phyloP scores from a whole-genome alignment of 2,888 invertebrate species.

The Drosophila picticornis region DNA sequence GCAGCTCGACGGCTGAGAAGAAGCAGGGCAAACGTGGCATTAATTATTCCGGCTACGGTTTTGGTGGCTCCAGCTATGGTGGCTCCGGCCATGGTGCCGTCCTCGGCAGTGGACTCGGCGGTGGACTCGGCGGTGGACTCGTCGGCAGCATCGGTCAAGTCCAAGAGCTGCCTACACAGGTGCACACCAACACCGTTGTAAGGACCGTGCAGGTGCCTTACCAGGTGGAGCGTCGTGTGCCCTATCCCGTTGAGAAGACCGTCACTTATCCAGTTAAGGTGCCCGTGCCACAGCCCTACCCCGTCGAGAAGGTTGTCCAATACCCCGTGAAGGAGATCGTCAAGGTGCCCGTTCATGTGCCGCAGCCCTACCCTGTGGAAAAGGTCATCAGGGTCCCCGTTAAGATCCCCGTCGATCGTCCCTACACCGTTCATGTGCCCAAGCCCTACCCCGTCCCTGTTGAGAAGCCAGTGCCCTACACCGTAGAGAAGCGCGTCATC shows the following conservation, averaged over 20 bases:
- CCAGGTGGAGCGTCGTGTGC: conserved; percentile 89
- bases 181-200: conserved; percentile 89
- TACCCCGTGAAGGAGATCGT: conserved; percentile 91
- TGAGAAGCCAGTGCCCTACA: conserved; percentile 87
- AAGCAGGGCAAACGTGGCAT: conserved; percentile 92
- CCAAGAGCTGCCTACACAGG: conserved; percentile 85
- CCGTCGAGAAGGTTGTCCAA: conserved; percentile 92
- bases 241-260: conserved; percentile 92
- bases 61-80: conserved; percentile 87
- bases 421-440: conserved; percentile 87
- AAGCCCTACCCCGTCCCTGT: conserved; percentile 89
- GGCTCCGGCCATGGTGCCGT: conserved; percentile 81
- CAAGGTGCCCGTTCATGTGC: conserved; percentile 88
- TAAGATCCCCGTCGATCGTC: conserved; percentile 89
- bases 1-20: conserved; percentile 87
- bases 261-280: conserved; percentile 93
- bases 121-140: conserved; percentile 36
- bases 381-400: conserved; percentile 89
- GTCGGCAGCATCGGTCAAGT: conserved; percentile 69
- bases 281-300: conserved; percentile 91
- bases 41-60: conserved; percentile 87
- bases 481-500: conserved; percentile 88
- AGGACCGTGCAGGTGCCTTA: conserved; percentile 90
- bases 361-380: conserved; percentile 86
- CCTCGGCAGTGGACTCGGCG: conserved; percentile 50